Conservation (phyloP, 2,113 vertebrate genomes). For the Neotoma lepida region DNA sequence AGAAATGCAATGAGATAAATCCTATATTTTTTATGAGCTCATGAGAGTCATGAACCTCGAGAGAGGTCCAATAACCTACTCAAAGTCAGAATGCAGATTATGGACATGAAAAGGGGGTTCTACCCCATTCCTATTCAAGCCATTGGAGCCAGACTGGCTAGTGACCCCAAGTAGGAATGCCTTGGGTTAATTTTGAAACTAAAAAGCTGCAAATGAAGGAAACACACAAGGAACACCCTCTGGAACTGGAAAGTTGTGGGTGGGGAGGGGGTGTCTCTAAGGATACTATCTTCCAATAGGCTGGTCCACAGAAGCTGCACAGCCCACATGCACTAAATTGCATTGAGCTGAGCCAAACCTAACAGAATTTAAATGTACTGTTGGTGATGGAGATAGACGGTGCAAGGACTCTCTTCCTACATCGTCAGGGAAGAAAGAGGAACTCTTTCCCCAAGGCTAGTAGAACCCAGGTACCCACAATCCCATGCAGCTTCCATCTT, state of each 20-base stretch:
- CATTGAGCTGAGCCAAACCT: neutral
- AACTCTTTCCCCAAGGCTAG: neutral
- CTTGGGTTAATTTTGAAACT: neutral
- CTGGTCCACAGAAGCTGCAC: no score
- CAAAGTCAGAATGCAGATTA: neutral
- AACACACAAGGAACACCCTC: neutral
- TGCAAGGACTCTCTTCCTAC: neutral
- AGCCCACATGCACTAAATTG: neutral
- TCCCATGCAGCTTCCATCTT: neutral
- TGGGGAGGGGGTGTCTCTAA: neutral
- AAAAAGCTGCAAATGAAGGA: neutral
- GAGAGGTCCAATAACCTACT: neutral
- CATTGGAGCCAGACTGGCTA: neutral
- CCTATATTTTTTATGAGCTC: neutral
- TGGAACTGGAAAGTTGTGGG: neutral
- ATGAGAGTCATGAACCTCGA: neutral
- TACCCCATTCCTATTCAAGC: neutral
- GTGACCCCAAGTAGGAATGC: neutral
- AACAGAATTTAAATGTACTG: neutral
- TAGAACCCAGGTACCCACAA: neutral
- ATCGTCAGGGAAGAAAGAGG: neutral
- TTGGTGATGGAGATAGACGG: neutral
- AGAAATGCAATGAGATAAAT: slow-evolving; percentile 13
- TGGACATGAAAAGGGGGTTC: neutral
- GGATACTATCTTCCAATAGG: neutral